These are phyloP conservation scores for Pangasius djambal DNA, from an alignment of 2,797 vertebrate genomes.

Conservation along the genomic window DNA sequence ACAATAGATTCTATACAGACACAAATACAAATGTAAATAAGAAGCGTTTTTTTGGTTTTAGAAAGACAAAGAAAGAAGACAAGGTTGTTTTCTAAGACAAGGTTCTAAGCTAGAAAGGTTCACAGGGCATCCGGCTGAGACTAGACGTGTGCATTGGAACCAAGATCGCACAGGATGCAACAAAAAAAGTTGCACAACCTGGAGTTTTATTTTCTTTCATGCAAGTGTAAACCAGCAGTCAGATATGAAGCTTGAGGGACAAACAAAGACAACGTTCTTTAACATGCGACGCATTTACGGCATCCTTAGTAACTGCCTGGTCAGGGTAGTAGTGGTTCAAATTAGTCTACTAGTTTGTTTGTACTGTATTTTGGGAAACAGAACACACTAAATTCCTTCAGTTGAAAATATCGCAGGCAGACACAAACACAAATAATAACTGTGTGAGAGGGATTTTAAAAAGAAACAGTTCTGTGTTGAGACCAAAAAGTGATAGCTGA, in stretches of 20 bases:
- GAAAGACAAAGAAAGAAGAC: background rate
- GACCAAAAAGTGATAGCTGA: too few species aligned
- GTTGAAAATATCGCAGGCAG: too few species aligned
- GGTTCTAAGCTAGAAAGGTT: background rate
- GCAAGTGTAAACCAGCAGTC: background rate
- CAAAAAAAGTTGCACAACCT: background rate
- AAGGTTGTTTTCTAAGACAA: background rate
- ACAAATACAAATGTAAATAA: background rate
- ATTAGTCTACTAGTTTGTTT: too few species aligned
- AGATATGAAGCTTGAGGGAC: background rate
- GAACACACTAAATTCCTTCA: too few species aligned
- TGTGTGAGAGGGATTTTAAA: background rate
- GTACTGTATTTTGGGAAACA: too few species aligned
- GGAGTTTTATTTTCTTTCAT: background rate
- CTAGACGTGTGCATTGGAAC: too few species aligned
- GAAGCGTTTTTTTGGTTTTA: background rate
- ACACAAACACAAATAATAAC: background rate
- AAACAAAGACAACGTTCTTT: background rate
- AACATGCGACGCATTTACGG: background rate
- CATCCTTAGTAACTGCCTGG: background rate
- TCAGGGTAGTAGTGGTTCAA: background rate
- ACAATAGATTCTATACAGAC: background rate
- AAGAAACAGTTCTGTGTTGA: too few species aligned
- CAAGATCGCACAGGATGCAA: background rate
- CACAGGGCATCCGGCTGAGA: background rate